Percentiles rank a stretch among this genome's conserved stretches.
phyloP scores from a whole-genome alignment of 92 coral and sea anemone genomes.

The Actinostola sp. region DNA sequence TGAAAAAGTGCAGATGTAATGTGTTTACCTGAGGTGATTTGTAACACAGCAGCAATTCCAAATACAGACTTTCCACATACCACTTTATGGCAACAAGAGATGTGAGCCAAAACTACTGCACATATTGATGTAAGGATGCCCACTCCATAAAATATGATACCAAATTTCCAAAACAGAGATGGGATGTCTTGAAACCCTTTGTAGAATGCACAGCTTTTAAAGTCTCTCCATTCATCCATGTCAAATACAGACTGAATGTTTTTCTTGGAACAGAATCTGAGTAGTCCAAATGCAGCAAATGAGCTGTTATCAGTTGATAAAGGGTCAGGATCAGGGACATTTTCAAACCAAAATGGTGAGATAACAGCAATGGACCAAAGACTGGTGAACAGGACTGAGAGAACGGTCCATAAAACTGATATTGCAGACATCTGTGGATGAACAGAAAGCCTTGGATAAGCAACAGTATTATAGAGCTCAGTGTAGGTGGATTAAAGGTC shows the following conservation, averaged over 20 bases:
- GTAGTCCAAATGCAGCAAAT: constrained; percentile 76
- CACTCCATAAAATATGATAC: constrained; percentile 62
- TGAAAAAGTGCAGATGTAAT: too few species aligned
- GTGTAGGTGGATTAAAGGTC: background rate
- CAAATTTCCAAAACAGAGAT: constrained; percentile 77
- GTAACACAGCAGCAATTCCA: constrained; percentile 66
- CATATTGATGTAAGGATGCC: constrained; percentile 52
- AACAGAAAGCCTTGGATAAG: constrained; percentile 15
- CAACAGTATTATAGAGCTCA: background rate
- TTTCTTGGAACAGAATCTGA: constrained; percentile 70
- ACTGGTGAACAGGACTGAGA: constrained; percentile 57
- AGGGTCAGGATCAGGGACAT: constrained; percentile 66
- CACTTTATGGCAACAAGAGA: constrained; percentile 60
- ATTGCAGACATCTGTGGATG: constrained; percentile 65
- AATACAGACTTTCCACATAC: constrained; percentile 66
- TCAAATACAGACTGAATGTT: constrained; percentile 65
- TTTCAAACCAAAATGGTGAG: constrained; percentile 89
- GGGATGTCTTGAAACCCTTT: constrained; percentile 74
- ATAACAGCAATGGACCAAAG: constrained; percentile 66
- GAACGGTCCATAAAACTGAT: constrained; percentile 72
- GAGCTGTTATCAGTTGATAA: constrained; percentile 61
- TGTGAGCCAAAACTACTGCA: constrained; percentile 63
- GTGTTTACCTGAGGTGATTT: constrained; percentile 68
- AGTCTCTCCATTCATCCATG: constrained; percentile 70
- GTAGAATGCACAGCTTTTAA: constrained; percentile 73